phyloP scores from a whole-genome alignment of 2,797 vertebrate genomes.

The Eutrigla gurnardus region DNA sequence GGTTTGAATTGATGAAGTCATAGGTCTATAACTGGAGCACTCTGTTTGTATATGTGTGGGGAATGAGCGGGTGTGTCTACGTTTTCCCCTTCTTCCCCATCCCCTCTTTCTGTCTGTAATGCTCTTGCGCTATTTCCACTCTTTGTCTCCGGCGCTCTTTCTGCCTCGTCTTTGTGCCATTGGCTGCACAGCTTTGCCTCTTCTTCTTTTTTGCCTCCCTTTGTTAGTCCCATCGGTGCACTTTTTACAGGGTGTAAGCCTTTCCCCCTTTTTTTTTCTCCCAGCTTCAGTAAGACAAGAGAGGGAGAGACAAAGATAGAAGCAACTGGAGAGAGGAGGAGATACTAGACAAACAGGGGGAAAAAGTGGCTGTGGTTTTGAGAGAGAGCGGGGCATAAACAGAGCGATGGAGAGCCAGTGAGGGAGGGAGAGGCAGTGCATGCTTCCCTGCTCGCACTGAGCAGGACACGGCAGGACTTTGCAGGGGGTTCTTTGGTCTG shows the following conservation, averaged over 20 bases:
- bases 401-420: constrained; percentile 44
- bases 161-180: constrained; percentile 62
- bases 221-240: constrained; percentile 61
- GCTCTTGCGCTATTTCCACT: constrained; percentile 67
- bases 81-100: constrained; percentile 41
- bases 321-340: constrained; percentile 34
- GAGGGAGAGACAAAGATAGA: constrained; percentile 44
- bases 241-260: constrained; percentile 52
- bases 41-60: constrained; percentile 46
- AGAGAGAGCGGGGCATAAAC: constrained; percentile 39
- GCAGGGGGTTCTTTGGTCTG: constrained; percentile 46
- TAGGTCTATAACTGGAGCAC: constrained; percentile 69
- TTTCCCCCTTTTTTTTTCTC: constrained; percentile 33
- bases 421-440: constrained; percentile 42
- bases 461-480: constrained; percentile 55
- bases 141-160: constrained; percentile 70
- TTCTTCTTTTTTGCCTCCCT: constrained; percentile 56
- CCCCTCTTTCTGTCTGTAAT: constrained; percentile 57
- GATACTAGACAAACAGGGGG: constrained; percentile 45
- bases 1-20: constrained; percentile 69
- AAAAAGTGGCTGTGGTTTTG: constrained; percentile 31
- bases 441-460: constrained; percentile 48
- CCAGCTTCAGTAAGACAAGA: constrained; percentile 42
- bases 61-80: constrained; percentile 60
- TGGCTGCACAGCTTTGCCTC: constrained; percentile 65